A percentile compares a stretch with the other conserved stretches of the same genome.
Evolutionary conservation across 2,888 invertebrate species (phyloP).

Genomic region (Pteria penguin): DNA sequence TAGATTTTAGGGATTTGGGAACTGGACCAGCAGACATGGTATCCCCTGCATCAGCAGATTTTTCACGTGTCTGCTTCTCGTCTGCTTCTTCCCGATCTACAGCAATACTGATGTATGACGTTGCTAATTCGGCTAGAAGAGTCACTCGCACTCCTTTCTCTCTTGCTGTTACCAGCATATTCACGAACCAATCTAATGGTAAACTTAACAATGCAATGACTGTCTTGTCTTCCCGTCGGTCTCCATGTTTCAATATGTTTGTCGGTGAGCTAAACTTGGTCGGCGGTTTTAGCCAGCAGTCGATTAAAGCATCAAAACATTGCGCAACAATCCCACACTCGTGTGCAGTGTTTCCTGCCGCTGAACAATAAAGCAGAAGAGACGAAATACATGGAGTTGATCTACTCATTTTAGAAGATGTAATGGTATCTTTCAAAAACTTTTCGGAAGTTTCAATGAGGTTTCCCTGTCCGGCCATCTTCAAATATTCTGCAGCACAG

Average conservation of each 20-base stretch:
- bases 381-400: constrained; percentile 62
- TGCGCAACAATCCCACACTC: constrained; percentile 65
- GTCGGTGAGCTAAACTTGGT: constrained; percentile 63
- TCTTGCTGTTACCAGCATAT: constrained; percentile 64
- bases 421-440: constrained; percentile 71
- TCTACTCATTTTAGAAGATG: constrained; percentile 72
- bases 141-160: constrained; percentile 64
- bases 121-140: constrained; percentile 63
- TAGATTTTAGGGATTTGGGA: constrained; percentile 24
- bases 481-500: constrained; percentile 76
- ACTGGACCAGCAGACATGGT: background rate
- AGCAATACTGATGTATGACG: constrained; percentile 61
- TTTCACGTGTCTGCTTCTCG: constrained; percentile 45
- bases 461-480: constrained; percentile 75
- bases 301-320: constrained; percentile 73
- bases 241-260: constrained; percentile 52
- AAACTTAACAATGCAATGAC: constrained; percentile 58
- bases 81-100: constrained; percentile 54
- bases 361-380: constrained; percentile 67
- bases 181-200: constrained; percentile 71
- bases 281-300: constrained; percentile 72
- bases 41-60: constrained; percentile 37
- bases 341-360: constrained; percentile 69
- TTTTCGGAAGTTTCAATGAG: constrained; percentile 72
- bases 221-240: constrained; percentile 56